Evolutionary conservation across 2,797 vertebrate species (phyloP).

Genomic region (Vipera ursinii): DNA sequence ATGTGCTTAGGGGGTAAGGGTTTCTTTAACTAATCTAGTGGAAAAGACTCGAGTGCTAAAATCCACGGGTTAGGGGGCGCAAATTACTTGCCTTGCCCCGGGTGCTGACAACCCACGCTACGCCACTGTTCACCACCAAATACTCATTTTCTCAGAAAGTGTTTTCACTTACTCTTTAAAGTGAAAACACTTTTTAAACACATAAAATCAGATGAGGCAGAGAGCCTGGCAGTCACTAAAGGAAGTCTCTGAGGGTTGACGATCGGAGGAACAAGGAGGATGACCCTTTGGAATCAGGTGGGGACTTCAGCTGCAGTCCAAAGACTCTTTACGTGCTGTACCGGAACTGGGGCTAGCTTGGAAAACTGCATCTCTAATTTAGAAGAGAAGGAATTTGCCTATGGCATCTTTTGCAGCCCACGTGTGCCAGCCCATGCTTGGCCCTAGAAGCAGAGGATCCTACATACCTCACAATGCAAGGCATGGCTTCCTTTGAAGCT

Average conservation of each 20-base stretch:
- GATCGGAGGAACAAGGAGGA: not conserved
- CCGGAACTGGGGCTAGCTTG: not conserved
- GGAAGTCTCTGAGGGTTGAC: not conserved
- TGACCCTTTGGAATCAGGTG: not conserved
- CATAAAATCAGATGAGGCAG: not conserved
- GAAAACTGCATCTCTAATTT: not conserved
- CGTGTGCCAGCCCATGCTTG: not conserved
- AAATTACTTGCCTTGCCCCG: too few species aligned
- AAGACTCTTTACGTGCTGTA: conserved; percentile 17
- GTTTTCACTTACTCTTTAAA: not conserved
- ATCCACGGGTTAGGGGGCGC: too few species aligned
- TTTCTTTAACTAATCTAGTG: too few species aligned
- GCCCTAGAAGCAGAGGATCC: not conserved
- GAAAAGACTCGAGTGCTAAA: too few species aligned
- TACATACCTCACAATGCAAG: not conserved
- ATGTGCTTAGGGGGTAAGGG: too few species aligned
- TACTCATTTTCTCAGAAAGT: not conserved
- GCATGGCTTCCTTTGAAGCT: not conserved
- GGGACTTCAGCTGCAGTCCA: not conserved
- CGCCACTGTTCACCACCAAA: not conserved
- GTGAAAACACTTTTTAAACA: not conserved
- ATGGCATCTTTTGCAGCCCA: not conserved
- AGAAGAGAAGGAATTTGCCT: conserved; percentile 15
- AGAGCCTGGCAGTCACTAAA: not conserved
- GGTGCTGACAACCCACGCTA: too few species aligned